A percentile compares a stretch with the other conserved stretches of the same genome.
These are phyloP conservation scores for Grantiella picta DNA, from an alignment of 2,113 vertebrate genomes.

Conservation along the genomic window DNA sequence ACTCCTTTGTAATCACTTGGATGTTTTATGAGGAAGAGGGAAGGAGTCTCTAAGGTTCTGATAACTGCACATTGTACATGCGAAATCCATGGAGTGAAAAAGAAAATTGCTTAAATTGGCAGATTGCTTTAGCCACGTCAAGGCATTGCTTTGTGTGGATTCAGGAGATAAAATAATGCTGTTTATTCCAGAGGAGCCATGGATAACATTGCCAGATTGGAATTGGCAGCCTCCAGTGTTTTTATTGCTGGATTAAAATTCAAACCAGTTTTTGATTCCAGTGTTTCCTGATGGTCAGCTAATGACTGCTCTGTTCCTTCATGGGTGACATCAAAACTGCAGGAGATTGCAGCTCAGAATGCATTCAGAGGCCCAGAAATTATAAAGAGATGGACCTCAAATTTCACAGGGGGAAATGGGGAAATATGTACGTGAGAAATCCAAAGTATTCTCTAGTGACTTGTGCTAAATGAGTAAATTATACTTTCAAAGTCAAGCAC, in stretches of 20 bases:
- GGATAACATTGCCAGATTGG: constrained; percentile 23
- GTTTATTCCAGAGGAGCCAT: constrained; percentile 44
- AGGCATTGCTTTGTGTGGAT: not conserved
- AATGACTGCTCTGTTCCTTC: not conserved
- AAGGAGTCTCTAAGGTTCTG: not conserved
- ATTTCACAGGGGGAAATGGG: not conserved
- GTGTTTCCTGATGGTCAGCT: constrained; percentile 23
- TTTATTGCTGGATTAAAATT: constrained; percentile 15
- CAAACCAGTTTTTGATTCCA: constrained; percentile 1
- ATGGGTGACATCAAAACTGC: not conserved
- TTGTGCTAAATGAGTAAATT: constrained; percentile 53
- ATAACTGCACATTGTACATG: not conserved
- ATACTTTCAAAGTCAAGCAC: constrained; percentile 58
- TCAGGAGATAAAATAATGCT: not conserved
- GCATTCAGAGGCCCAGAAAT: not conserved
- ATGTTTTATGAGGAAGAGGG: not conserved
- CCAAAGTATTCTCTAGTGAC: constrained; percentile 29
- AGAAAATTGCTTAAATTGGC: constrained; percentile 1
- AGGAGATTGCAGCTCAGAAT: constrained; percentile 2
- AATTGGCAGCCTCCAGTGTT: not conserved
- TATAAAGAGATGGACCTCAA: not conserved
- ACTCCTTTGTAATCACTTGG: not conserved
- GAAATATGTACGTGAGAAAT: constrained; percentile 36
- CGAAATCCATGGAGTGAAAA: not conserved
- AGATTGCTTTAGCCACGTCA: constrained; percentile 5